Evolutionary conservation across 2,888 invertebrate species (phyloP).

Genomic region (Drosophila neonasuta): DNA sequence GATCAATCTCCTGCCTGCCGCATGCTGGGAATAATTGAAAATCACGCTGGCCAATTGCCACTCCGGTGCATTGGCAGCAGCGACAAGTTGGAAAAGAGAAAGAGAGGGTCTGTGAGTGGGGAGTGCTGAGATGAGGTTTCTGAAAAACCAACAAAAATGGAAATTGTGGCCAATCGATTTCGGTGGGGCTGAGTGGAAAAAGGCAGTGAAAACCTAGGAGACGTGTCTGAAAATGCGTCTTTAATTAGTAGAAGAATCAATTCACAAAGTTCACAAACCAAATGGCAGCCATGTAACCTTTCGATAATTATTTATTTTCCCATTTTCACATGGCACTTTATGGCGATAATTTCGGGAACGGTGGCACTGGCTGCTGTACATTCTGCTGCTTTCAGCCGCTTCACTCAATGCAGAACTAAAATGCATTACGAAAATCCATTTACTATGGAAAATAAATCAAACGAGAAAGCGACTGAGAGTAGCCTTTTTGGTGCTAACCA

Average conservation of each 20-base stretch:
- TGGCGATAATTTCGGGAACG: slow-evolving; percentile 59
- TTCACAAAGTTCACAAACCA: slow-evolving; percentile 13
- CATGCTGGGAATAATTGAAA: slow-evolving; percentile 65
- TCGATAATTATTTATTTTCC: slow-evolving; percentile 72
- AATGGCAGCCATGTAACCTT: slow-evolving; percentile 49
- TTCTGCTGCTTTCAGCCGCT: slow-evolving; percentile 15
- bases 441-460: slow-evolving; percentile 75
- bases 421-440: slow-evolving; percentile 76
- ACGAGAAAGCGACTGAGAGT: slow-evolving; percentile 56
- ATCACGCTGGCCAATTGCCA: slow-evolving; percentile 74
- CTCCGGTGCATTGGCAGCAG: slow-evolving; percentile 36
- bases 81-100: slow-evolving; percentile 5
- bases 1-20: slow-evolving; percentile 10
- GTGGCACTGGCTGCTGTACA: slow-evolving; percentile 27
- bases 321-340: slow-evolving; percentile 63
- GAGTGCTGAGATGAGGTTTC: not conserved
- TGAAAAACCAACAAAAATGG: slow-evolving; percentile 73
- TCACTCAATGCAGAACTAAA: slow-evolving; percentile 70
- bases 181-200: slow-evolving; percentile 17
- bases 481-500: slow-evolving; percentile 37
- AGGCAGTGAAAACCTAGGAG: slow-evolving; percentile 6
- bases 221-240: slow-evolving; percentile 52
- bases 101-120: not conserved
- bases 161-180: slow-evolving; percentile 76
- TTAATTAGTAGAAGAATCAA: slow-evolving; percentile 64